Evolutionary conservation across 2,888 invertebrate species (phyloP).

Genomic region (Lapara coniferarum): DNA sequence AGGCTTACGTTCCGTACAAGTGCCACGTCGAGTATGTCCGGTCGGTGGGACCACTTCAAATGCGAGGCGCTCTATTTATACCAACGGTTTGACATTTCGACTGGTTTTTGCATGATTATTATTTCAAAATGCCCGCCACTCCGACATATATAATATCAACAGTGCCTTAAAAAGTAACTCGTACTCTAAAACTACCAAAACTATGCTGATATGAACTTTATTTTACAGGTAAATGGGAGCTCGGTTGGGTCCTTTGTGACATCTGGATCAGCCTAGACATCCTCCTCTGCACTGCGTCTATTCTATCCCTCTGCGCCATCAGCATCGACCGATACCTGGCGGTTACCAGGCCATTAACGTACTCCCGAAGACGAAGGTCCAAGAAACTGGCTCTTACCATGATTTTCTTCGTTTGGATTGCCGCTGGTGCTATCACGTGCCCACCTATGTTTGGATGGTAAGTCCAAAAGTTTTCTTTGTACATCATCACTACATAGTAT

Average conservation of each 20-base stretch:
- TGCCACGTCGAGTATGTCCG: too few relatives aligned
- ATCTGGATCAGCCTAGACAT: conserved; percentile 97
- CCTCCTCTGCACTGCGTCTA: conserved; percentile 96
- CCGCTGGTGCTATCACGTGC: conserved; percentile 95
- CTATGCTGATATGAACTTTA: conserved; percentile 4
- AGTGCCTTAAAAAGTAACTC: too few relatives aligned
- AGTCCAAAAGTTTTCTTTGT: conserved; percentile 52
- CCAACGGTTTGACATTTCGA: too few relatives aligned
- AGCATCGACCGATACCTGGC: conserved; percentile 96
- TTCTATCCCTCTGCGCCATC: conserved; percentile 96
- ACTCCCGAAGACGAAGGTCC: conserved; percentile 93
- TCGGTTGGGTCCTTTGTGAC: conserved; percentile 94
- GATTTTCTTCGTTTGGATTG: conserved; percentile 95
- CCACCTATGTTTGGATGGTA: conserved; percentile 97
- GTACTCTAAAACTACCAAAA: too few relatives aligned
- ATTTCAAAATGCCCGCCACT: too few relatives aligned
- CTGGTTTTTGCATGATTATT: too few relatives aligned
- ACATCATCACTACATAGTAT: too few relatives aligned
- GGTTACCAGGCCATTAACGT: conserved; percentile 95
- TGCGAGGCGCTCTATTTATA: too few relatives aligned
- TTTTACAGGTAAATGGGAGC: conserved; percentile 90
- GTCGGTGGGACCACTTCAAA: too few relatives aligned
- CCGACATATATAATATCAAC: too few relatives aligned
- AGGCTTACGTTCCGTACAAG: too few relatives aligned
- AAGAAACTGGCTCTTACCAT: conserved; percentile 92